Percentiles rank a stretch among this genome's conserved stretches.
These are phyloP conservation scores for Pinctada fucata DNA, from an alignment of 2,888 invertebrate genomes.

Conservation along the genomic window DNA sequence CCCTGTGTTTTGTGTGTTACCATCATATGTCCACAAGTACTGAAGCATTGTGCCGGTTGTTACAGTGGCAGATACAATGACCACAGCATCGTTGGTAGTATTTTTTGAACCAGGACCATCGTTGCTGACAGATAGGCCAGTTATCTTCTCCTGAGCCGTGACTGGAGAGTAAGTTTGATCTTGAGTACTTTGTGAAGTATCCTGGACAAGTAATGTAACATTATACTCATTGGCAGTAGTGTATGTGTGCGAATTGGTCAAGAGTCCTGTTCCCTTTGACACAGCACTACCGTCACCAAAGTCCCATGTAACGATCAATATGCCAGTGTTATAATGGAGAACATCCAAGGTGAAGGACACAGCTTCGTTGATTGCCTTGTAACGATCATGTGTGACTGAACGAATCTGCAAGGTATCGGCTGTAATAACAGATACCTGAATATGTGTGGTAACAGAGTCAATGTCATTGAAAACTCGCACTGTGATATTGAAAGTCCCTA, in stretches of 20 bases:
- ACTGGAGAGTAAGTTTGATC: constrained; percentile 29
- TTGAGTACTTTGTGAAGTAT: constrained; percentile 8
- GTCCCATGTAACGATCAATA: constrained; percentile 42
- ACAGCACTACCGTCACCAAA: constrained; percentile 43
- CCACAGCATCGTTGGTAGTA: constrained; percentile 25
- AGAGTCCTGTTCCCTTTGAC: not conserved
- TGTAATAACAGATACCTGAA: constrained; percentile 42
- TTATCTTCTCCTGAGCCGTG: constrained; percentile 50
- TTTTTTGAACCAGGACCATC: constrained; percentile 39
- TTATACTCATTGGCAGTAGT: constrained; percentile 45
- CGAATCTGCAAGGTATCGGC: constrained; percentile 34
- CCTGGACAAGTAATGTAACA: constrained; percentile 43
- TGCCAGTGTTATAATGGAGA: constrained; percentile 40
- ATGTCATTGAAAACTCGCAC: constrained; percentile 46
- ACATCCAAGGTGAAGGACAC: constrained; percentile 35
- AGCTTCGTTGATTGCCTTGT: constrained; percentile 25
- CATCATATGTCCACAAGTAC: constrained; percentile 47
- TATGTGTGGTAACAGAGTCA: constrained; percentile 16
- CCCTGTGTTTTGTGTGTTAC: constrained; percentile 21
- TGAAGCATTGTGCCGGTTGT: constrained; percentile 34
- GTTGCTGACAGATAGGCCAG: constrained; percentile 29
- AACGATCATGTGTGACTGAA: constrained; percentile 25
- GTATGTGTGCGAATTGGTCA: constrained; percentile 38
- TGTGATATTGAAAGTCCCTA: constrained; percentile 44
- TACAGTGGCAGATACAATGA: constrained; percentile 31